phyloP scores from a whole-genome alignment of 1,140 invertebrate genomes.

The Gerris buenoi region DNA sequence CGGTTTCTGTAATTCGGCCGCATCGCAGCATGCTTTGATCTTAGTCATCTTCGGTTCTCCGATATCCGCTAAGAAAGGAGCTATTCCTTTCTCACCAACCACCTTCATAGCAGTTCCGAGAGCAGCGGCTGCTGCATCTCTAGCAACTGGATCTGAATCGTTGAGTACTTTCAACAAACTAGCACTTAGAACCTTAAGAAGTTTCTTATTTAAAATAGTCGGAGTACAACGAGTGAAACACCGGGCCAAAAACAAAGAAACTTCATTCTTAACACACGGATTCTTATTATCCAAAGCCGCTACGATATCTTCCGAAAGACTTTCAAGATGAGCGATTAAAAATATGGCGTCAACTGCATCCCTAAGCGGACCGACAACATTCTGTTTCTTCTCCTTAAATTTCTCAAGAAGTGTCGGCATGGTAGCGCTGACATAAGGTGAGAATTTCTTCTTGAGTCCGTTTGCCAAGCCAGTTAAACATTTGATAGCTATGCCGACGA shows the following conservation, averaged over 20 bases:
- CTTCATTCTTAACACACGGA: conserved; percentile 85
- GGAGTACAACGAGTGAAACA: conserved; percentile 67
- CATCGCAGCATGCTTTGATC: neutral
- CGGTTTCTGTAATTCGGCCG: neutral
- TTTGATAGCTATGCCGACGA: conserved; percentile 75
- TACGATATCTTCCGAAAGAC: conserved; percentile 68
- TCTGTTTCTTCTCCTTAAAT: conserved; percentile 94
- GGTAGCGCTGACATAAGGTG: conserved; percentile 63
- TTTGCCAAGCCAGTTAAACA: conserved; percentile 65
- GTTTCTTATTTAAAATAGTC: conserved; percentile 73
- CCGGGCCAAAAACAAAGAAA: conserved; percentile 70
- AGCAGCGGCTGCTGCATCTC: conserved; percentile 75
- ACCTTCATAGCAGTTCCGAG: conserved; percentile 88
- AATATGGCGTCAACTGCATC: conserved; percentile 89
- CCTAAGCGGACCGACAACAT: conserved; percentile 66
- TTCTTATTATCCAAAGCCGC: conserved; percentile 87
- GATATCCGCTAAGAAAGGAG: conserved; percentile 70
- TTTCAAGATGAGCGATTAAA: conserved; percentile 62
- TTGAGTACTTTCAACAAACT: conserved; percentile 33
- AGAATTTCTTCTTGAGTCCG: conserved; percentile 79
- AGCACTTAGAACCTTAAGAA: conserved; percentile 70
- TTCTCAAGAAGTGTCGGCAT: conserved; percentile 76
- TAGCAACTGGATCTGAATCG: conserved; percentile 54
- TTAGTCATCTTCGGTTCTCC: conserved; percentile 26
- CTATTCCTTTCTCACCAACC: conserved; percentile 78